These are phyloP conservation scores for Camponotus fellah DNA, from an alignment of 2,888 invertebrate species.

Conservation along the genomic window DNA sequence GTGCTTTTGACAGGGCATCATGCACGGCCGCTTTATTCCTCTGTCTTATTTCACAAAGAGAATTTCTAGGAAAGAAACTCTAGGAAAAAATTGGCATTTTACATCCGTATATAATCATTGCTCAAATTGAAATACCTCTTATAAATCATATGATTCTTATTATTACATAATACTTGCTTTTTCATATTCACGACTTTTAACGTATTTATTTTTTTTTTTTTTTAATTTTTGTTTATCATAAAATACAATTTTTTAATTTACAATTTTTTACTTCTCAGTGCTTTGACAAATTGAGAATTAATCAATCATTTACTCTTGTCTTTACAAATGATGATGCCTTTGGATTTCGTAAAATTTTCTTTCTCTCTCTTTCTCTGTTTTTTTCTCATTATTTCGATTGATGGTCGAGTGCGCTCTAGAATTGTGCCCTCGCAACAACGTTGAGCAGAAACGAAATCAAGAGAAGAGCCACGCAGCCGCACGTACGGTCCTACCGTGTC, in stretches of 20 bases:
- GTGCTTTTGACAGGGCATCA: conserved; percentile 11
- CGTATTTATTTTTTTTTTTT: neutral
- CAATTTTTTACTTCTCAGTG: neutral
- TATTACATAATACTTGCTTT: neutral
- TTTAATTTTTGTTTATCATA: neutral
- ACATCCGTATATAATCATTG: neutral
- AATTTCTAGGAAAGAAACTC: neutral
- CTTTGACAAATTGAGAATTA: conserved; percentile 21
- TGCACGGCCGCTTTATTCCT: neutral
- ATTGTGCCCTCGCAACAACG: conserved; percentile 19
- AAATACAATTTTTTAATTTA: neutral
- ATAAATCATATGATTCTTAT: no score
- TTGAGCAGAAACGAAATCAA: conserved; percentile 29
- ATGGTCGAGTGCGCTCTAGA: conserved; percentile 20
- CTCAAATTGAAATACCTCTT: neutral
- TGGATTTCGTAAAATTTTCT: conserved; percentile 3
- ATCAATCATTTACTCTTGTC: conserved; percentile 19
- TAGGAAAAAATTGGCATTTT: neutral
- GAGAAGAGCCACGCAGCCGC: conserved; percentile 12
- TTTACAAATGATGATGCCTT: conserved; percentile 3
- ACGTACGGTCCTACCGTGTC: conserved; percentile 26
- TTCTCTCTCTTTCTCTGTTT: neutral
- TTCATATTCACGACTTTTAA: neutral
- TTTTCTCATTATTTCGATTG: conserved; percentile 32
- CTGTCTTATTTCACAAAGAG: neutral